Base-by-base conservation (phyloP, 2,113 vertebrate species). In the Micronycteris hirsuta region DNA sequence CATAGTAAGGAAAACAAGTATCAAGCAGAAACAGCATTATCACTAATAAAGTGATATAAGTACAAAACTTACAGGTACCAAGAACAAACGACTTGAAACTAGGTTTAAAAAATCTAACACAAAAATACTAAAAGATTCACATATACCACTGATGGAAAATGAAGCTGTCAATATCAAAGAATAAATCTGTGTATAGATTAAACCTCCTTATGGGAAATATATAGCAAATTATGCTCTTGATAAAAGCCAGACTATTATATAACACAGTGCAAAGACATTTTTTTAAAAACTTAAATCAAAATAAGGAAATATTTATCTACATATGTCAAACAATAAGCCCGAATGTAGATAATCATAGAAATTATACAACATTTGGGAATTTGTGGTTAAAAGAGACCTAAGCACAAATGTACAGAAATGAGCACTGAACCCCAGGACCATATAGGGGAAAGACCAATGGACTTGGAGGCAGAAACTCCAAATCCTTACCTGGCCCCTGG, bases 41-140 rank as follows among this genome's bases (percentile, higher is more conserved):
- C 61, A 94, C 15, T 67, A 68, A 80, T 56, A 41, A 92, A 58
- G 17, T 52, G 5, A 93, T 7, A 26, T 38, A 90, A 86, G 7
- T 54, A 84, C 84, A 97, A 93, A 91, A 71, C 13, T 2, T 80
- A 70, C 0, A 95, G 20, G 4, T 65, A 6, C 38, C 87, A 74
- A 76, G 86, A 89, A 87, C 12, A 68, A 89, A 90, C 13, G 49
- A 92, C 24, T 80, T 94, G 45, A 93, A 96, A 94, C 0, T 33
- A 88, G 28, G 38, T 63, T 94, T 93, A 43, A 76, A 96, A 92
- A 82, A 36, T n/a, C 8, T 82, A 93, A 78, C 31, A 71, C 12
- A 84, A 63, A 74, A 80, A 84, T 86, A 91, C 3, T 65, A 22
- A 91, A 87, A 94, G 14, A 85, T 49, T 85, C 83, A 81, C 16